phyloP scores from a whole-genome alignment of 2,888 invertebrate species.

The Protonemura montana region DNA sequence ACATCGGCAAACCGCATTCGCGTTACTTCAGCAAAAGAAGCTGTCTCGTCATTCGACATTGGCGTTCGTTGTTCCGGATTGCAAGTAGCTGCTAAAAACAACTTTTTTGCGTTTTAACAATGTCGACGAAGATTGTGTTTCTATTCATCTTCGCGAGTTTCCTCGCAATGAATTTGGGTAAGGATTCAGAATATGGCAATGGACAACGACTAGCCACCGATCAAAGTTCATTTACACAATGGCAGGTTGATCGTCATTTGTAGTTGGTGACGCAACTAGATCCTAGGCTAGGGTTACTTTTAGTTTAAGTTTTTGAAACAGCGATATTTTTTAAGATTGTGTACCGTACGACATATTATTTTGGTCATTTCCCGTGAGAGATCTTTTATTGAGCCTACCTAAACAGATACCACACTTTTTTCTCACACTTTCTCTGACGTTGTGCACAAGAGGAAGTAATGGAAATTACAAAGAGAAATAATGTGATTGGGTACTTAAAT shows the following conservation, averaged over 20 bases:
- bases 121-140: conserved; percentile 22
- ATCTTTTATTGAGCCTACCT: neutral
- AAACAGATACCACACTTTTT: too few species aligned
- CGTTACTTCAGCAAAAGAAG: neutral
- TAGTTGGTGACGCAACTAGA: neutral
- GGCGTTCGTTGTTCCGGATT: neutral
- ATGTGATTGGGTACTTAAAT: too few species aligned
- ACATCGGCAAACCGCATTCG: neutral
- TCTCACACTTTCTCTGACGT: neutral
- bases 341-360: neutral
- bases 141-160: conserved; percentile 15
- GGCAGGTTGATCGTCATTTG: neutral
- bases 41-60: neutral
- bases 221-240: neutral
- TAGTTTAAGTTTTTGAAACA: neutral
- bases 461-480: too few species aligned
- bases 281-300: neutral
- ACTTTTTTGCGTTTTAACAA: neutral
- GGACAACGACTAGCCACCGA: neutral
- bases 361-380: neutral
- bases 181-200: neutral
- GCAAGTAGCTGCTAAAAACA: neutral
- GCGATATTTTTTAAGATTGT: neutral
- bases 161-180: conserved; percentile 22
- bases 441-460: neutral